phyloP scores from a whole-genome alignment of 2,113 vertebrate species.

The Grantiella picta region DNA sequence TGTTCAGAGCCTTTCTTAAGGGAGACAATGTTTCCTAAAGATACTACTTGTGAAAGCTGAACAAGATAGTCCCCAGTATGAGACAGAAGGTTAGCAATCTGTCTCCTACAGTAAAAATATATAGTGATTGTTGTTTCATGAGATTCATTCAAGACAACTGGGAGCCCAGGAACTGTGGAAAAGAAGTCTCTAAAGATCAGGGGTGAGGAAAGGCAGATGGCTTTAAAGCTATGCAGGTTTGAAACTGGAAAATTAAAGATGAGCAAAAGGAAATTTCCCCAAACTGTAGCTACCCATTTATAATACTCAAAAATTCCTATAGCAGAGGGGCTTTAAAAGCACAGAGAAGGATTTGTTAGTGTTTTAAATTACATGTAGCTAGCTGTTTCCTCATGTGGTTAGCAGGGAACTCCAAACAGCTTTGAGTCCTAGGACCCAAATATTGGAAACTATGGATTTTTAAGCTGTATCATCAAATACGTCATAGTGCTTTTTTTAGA shows the following conservation, averaged over 20 bases:
- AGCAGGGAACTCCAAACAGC: neutral
- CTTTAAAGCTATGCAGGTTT: neutral
- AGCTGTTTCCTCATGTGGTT: neutral
- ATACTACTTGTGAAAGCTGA: neutral
- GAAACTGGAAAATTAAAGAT: neutral
- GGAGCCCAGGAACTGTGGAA: neutral
- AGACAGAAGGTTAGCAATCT: neutral
- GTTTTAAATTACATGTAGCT: accelerated
- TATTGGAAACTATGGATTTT: neutral
- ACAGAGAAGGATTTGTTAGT: neutral
- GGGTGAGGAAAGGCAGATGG: neutral
- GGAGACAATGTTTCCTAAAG: neutral
- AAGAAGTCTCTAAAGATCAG: neutral
- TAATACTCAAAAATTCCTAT: neutral
- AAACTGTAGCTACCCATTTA: neutral
- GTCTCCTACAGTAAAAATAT: neutral
- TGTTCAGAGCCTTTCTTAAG: neutral
- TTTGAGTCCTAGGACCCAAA: neutral
- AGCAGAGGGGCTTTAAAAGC: neutral
- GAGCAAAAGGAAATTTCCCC: neutral
- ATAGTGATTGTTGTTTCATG: neutral
- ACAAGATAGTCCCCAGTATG: neutral
- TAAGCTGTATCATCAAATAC: neutral
- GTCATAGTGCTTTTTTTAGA: neutral
- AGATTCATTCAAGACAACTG: neutral